Evolutionary conservation across 2,797 vertebrate species (phyloP).

Genomic region (Cirrhinus mrigala): DNA sequence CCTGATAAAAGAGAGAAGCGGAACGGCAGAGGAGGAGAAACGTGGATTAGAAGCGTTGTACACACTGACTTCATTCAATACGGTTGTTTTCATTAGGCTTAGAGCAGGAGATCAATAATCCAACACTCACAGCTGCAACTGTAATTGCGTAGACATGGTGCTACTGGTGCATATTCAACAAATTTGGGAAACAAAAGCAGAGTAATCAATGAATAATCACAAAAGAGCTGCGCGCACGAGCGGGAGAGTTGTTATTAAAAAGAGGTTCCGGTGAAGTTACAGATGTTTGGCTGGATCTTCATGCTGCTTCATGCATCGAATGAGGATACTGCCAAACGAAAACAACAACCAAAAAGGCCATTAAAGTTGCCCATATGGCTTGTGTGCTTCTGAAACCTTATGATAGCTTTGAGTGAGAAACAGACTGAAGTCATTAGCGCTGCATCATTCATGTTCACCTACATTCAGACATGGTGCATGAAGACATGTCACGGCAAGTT

Average conservation of each 20-base stretch:
- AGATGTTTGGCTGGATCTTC: neutral
- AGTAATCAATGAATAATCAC: neutral
- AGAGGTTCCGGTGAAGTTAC: neutral
- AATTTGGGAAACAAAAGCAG: neutral
- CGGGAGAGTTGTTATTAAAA: neutral
- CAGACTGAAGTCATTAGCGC: slow-evolving; percentile 8
- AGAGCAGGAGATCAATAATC: slow-evolving; percentile 63
- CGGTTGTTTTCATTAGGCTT: slow-evolving; percentile 61
- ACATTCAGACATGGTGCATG: neutral
- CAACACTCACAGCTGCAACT: slow-evolving; percentile 42
- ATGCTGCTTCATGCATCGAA: neutral
- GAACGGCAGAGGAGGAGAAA: neutral
- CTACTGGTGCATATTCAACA: slow-evolving; percentile 30
- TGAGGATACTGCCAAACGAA: neutral
- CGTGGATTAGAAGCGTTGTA: neutral
- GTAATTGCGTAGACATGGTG: slow-evolving; percentile 56
- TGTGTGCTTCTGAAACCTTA: neutral
- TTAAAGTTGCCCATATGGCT: neutral
- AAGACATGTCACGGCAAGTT: neutral
- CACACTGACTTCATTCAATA: slow-evolving; percentile 41
- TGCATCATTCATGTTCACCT: neutral
- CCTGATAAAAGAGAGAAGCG: slow-evolving; percentile 22
- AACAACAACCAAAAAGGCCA: neutral
- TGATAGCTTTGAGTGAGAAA: neutral
- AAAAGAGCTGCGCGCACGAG: neutral